phyloP scores from a whole-genome alignment of 2,888 invertebrate species.

The Phlogophora meticulosa region DNA sequence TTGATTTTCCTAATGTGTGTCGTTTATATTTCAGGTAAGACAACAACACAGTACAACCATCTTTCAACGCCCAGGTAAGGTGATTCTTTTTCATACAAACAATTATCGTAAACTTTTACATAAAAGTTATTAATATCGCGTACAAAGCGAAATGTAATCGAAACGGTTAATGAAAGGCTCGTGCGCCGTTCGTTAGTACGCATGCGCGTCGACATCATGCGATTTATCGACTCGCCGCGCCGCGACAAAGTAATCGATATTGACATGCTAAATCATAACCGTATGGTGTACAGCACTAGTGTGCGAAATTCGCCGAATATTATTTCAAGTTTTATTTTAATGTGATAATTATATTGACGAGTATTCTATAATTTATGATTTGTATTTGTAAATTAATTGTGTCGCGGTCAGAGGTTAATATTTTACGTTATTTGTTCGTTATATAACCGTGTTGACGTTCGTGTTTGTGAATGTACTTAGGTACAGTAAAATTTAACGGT shows the following conservation, averaged over 20 bases:
- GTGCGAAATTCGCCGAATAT: slow-evolving; percentile 29
- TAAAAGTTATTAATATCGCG: slow-evolving; percentile 84
- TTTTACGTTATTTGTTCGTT: slow-evolving; percentile 14
- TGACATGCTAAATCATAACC: slow-evolving; percentile 75
- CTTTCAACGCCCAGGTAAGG: slow-evolving; percentile 39
- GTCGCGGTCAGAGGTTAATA: slow-evolving; percentile 44
- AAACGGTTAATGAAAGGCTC: slow-evolving; percentile 79
- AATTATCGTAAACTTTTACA: slow-evolving; percentile 81
- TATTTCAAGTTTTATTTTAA: slow-evolving; percentile 31
- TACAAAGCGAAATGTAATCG: slow-evolving; percentile 80
- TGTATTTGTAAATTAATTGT: slow-evolving; percentile 35
- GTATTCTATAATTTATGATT: slow-evolving; percentile 37
- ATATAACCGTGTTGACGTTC: slow-evolving; percentile 9
- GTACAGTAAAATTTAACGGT: background rate
- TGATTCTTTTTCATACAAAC: slow-evolving; percentile 69
- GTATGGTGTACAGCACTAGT: slow-evolving; percentile 62
- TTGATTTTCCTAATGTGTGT: slow-evolving; percentile 10
- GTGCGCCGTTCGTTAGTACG: slow-evolving; percentile 81
- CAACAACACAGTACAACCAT: slow-evolving; percentile 1
- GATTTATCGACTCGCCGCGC: slow-evolving; percentile 81
- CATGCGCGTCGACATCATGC: slow-evolving; percentile 72
- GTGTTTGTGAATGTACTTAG: background rate
- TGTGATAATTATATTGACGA: slow-evolving; percentile 41
- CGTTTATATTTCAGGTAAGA: slow-evolving; percentile 55
- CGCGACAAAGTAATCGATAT: slow-evolving; percentile 83